Evolutionary conservation across 2,888 invertebrate genomes (phyloP), one percentile per base, ranked within the genome.

Genomic region (Actias luna): DNA sequence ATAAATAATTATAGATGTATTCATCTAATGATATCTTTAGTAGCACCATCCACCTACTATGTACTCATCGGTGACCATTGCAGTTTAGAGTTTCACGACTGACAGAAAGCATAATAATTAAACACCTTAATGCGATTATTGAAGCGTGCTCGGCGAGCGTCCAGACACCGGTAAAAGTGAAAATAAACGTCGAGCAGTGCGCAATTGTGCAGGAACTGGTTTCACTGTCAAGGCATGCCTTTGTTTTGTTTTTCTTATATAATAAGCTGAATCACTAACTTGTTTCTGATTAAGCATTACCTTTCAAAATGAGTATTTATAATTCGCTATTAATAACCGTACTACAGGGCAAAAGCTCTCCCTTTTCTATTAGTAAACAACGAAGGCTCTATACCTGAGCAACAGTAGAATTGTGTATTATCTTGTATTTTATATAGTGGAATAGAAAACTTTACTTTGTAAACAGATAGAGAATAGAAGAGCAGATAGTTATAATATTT

Each of bases 81-180:
- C 22, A 22, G n/a, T 33, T 58, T 31, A 77, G 65, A 69, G 74
- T 79, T 79, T 78, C 71, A 73, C 72, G 65, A 68, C 68, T 25
- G 64, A 68, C 81, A 79, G 87, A 88, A 87, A 87, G 87, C 46
- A 16, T 50, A 59, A 36, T 36, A 55, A 58, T 59, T 50, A 59
- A 59, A 70, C 77, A 80, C 77, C 80, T 83, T 83, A 84, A 70
- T 76, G 67, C 76, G 87, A 83, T 85, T 85, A 86, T 74, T 82
- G 84, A 86, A 84, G 86, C 88, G 81, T 80, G 75, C 69, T 67
- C 63, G 64, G 78, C 16, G n/a, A n/a, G 42, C 42, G 42, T n/a
- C 18, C 42, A 18, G 42, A 71, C 77, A 80, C 77, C 68, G 72
- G 85, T 78, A 88, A 89, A 88, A 89, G 89, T 87, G 87, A 88